Conservation (phyloP, 2,113 vertebrate genomes). For the Danionella cerebrum region DNA sequence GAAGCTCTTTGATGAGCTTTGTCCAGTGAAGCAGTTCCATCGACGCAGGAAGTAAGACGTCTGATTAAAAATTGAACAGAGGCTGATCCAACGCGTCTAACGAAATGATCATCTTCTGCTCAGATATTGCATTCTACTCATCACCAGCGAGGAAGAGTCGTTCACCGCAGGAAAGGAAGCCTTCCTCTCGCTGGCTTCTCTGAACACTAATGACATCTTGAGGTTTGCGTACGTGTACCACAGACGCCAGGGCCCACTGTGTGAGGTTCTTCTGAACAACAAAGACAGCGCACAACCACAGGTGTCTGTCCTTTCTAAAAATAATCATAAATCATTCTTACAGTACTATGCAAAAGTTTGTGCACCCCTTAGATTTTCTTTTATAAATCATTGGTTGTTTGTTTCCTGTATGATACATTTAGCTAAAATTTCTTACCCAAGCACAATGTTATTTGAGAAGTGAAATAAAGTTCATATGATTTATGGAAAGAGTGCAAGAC, state of each 20-base stretch:
- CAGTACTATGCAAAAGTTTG: too few relatives aligned
- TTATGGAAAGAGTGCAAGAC: too few relatives aligned
- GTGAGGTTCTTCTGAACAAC: slow-evolving; percentile 64
- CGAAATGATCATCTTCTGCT: background rate
- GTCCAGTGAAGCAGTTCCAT: slow-evolving; percentile 88
- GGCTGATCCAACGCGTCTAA: background rate
- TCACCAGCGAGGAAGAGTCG: slow-evolving; percentile 71
- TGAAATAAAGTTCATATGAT: too few relatives aligned
- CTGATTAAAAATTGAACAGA: background rate
- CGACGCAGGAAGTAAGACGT: slow-evolving; percentile 84
- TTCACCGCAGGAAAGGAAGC: slow-evolving; percentile 66
- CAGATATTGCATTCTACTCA: slow-evolving; percentile 85
- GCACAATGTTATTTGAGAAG: too few relatives aligned
- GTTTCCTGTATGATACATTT: too few relatives aligned
- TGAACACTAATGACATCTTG: slow-evolving; percentile 78
- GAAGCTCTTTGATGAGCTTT: slow-evolving; percentile 89
- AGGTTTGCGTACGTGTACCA: slow-evolving; percentile 81
- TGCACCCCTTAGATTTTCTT: too few relatives aligned
- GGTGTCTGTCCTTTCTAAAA: slow-evolving; percentile 35
- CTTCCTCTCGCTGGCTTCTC: slow-evolving; percentile 80
- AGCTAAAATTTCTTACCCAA: too few relatives aligned
- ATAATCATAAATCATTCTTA: too few relatives aligned
- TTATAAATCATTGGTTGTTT: too few relatives aligned
- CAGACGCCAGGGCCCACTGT: slow-evolving; percentile 76
- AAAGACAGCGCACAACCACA: slow-evolving; percentile 58